Conservation (phyloP, 1,140 invertebrate species). For the Pararge aegeria region DNA sequence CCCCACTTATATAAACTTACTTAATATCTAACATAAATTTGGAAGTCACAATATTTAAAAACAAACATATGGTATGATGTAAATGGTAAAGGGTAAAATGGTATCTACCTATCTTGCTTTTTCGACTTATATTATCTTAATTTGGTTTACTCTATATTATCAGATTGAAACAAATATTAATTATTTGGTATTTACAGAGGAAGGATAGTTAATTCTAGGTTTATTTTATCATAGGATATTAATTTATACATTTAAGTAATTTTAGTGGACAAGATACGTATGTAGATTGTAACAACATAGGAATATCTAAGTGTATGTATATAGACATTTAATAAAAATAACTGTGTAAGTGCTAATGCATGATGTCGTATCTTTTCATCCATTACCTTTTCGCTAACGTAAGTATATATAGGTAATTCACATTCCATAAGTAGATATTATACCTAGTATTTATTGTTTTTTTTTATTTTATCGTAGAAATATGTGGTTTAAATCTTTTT, state of each 20-base stretch:
- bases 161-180: too few species aligned
- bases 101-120: too few species aligned
- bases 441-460: conserved; percentile 30
- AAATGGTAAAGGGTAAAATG: too few species aligned
- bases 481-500: conserved; percentile 41
- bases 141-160: too few species aligned
- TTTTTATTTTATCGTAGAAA: conserved; percentile 31
- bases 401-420: conserved; percentile 14
- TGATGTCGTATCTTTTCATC: background rate
- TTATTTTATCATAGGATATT: background rate
- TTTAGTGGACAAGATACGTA: conserved; percentile 24
- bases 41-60: too few species aligned
- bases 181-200: too few species aligned
- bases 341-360: conserved; percentile 12
- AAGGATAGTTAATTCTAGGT: background rate
- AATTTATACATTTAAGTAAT: background rate
- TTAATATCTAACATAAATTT: too few species aligned
- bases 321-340: conserved; percentile 29
- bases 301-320: background rate
- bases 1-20: too few species aligned
- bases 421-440: conserved; percentile 24
- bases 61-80: too few species aligned
- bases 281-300: conserved; percentile 1
- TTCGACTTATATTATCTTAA: too few species aligned
- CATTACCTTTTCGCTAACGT: background rate